Conservation (phyloP, 2,888 invertebrate species). For the Aelia acuminata region DNA sequence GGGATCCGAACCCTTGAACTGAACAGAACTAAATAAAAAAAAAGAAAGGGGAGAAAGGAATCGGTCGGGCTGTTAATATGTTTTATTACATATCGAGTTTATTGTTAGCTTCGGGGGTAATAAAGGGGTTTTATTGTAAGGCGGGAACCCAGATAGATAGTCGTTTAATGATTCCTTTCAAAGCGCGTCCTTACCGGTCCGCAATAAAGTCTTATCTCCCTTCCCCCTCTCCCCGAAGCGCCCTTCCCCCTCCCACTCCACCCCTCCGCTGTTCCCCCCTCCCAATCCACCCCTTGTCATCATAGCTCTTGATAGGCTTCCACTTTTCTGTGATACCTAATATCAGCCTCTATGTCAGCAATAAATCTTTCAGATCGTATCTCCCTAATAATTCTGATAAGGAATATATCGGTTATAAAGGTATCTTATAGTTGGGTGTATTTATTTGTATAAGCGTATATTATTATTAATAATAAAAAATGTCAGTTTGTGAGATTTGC, state of each 20-base stretch:
- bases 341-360: not conserved
- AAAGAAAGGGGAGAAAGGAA: not conserved
- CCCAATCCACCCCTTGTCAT: not conserved
- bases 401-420: not conserved
- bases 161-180: conserved; percentile 36
- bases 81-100: conserved; percentile 35
- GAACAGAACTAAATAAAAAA: conserved; percentile 6
- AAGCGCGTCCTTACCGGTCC: conserved; percentile 27
- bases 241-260: not conserved
- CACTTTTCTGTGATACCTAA: conserved; percentile 10
- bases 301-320: conserved; percentile 25
- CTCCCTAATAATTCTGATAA: not conserved
- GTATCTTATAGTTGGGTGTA: not conserved
- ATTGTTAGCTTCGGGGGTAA: not conserved
- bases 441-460: not conserved
- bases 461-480: too few relatives aligned
- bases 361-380: conserved; percentile 11
- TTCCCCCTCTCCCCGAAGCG: not conserved
- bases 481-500: too few relatives aligned
- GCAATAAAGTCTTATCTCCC: conserved; percentile 39
- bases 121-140: not conserved
- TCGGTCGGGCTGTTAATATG: not conserved
- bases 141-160: not conserved
- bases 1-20: not conserved
- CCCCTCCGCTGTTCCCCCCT: not conserved